Evolutionary conservation across 2,113 vertebrate genomes (phyloP), one percentile per base, ranked within the genome.

Genomic region (Crotalus tigris): DNA sequence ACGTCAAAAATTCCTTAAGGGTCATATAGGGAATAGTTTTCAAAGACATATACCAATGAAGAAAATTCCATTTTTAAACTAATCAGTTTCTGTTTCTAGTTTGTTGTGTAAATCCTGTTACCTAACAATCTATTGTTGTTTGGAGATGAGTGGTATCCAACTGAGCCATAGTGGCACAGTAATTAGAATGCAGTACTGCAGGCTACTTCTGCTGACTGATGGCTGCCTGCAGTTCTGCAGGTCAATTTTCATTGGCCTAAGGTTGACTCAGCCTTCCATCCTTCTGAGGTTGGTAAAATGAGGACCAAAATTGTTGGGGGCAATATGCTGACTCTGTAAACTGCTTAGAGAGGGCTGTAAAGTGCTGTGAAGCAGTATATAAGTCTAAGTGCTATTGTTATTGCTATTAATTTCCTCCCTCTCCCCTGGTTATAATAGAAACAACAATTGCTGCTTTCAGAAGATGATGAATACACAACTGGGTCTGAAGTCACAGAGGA

Each of bases 401-500:
- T 51, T 51, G 49, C 49, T 51, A 54, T 51, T 54, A 51, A 29
- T 81, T 81, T 81, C 75, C 1, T 44, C 33, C 19, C 33, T 53
- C 93, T 51, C 94, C 92, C 33, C 39, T 61, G 23, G 11, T 24
- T 53, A 44, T 51, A 55, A 51, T 97, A 99, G 99, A 98, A 98
- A 91, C 99, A 99, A 89, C 99, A 99, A 59, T 98, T 98, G 0
- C 96, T 99, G 89, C 96, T 99, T 19, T 99, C 99, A 90, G 99
- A 99, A 96, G 99, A 99, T 44, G 99, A 99, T 93, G 99, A 99
- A 94, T 99, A 99, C 96, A 99, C 99, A 92, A 99, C 99, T 0
- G 99, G 99, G 87, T 99, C 99, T 85, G 99, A 99, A 96, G 98
- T 99, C 96, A 99, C 99, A 3, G 99, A 99, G 93, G 99, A 99